Percentiles rank a stretch among this genome's conserved stretches.
Evolutionary conservation across 2,888 invertebrate genomes (phyloP).

Genomic region (Erannis defoliaria): DNA sequence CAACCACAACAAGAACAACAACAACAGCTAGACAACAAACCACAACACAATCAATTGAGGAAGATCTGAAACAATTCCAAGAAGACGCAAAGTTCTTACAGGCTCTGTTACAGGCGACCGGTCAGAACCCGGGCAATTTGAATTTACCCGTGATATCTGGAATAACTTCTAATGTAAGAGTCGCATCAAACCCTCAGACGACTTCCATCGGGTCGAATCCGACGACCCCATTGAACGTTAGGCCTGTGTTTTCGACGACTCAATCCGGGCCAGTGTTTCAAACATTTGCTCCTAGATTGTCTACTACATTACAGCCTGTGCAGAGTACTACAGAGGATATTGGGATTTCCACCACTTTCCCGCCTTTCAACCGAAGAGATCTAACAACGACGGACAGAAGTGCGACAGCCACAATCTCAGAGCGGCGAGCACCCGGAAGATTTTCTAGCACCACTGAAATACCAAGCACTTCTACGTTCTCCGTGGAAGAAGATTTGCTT

Average conservation of each 20-base stretch:
- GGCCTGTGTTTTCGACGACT: constrained; percentile 72
- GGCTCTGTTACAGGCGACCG: constrained; percentile 76
- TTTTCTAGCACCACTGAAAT: constrained; percentile 72
- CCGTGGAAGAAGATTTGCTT: constrained; percentile 85
- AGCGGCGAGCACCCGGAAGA: constrained; percentile 58
- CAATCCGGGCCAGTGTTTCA: constrained; percentile 56
- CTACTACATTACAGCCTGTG: constrained; percentile 53
- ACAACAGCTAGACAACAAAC: constrained; percentile 55
- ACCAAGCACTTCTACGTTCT: constrained; percentile 79
- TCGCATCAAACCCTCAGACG: constrained; percentile 74
- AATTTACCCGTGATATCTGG: constrained; percentile 73
- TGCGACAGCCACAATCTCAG: constrained; percentile 53
- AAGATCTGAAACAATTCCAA: constrained; percentile 73
- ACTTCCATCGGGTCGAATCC: constrained; percentile 73
- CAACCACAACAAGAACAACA: constrained; percentile 48
- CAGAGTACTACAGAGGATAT: constrained; percentile 64
- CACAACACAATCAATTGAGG: constrained; percentile 63
- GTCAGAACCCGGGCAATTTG: constrained; percentile 62
- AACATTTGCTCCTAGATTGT: constrained; percentile 63
- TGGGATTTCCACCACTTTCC: constrained; percentile 76
- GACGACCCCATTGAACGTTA: constrained; percentile 70
- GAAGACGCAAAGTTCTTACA: constrained; percentile 78
- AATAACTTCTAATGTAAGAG: constrained; percentile 76
- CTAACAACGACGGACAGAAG: constrained; percentile 60
- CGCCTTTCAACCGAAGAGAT: constrained; percentile 64